phyloP scores from a whole-genome alignment of 1,140 invertebrate genomes.

The Matsumurasca onukii region DNA sequence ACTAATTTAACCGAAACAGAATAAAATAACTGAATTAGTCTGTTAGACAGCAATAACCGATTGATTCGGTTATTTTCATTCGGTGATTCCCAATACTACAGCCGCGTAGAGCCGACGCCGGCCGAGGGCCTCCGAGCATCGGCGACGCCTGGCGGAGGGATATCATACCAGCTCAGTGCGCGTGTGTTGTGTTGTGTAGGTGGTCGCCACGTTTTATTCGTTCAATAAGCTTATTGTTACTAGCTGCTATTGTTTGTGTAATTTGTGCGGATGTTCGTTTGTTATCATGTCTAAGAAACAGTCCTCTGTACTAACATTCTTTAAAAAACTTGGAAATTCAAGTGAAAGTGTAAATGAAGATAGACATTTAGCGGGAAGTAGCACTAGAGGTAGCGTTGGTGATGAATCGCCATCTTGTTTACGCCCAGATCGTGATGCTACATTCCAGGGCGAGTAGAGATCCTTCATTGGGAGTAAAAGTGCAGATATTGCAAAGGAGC shows the following conservation, averaged over 20 bases:
- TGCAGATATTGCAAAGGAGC: not conserved
- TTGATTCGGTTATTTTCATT: too few species aligned
- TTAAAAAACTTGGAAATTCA: not conserved
- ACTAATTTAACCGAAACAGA: not conserved
- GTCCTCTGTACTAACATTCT: not conserved
- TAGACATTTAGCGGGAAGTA: not conserved
- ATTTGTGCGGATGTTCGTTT: not conserved
- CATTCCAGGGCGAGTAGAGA: not conserved
- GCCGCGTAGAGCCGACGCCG: not conserved
- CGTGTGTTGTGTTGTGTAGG: not conserved
- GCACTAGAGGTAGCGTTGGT: not conserved
- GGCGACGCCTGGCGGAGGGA: not conserved
- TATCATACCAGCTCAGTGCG: not conserved
- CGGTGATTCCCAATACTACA: too few species aligned
- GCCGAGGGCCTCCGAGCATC: not conserved
- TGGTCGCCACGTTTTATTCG: not conserved
- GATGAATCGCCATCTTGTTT: not conserved
- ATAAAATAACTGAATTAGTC: not conserved
- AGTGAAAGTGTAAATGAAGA: not conserved
- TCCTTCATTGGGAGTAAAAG: not conserved
- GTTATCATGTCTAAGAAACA: not conserved
- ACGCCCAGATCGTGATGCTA: not conserved
- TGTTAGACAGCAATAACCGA: too few species aligned
- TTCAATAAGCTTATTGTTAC: not conserved
- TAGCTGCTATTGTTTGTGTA: slow-evolving; percentile 1